Conservation (phyloP, 2,797 vertebrate genomes). For the Darevskia nairensis region DNA sequence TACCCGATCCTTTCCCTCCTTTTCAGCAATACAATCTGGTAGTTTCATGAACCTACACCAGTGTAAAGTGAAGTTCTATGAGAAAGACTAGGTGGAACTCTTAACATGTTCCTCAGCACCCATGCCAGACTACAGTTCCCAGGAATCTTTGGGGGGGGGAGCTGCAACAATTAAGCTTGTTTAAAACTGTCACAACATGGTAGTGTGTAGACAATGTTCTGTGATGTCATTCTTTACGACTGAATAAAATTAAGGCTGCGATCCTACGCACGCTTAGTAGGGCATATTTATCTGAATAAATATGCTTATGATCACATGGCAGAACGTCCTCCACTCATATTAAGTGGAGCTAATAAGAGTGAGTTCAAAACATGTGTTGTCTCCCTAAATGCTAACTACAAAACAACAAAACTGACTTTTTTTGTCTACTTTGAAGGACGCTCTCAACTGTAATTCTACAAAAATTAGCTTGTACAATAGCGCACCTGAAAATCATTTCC, state of each 20-base stretch:
- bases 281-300: constrained; percentile 3
- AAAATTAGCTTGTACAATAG: not conserved
- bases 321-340: not conserved
- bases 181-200: not conserved
- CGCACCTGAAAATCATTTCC: not conserved
- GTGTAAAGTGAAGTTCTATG: not conserved
- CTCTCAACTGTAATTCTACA: not conserved
- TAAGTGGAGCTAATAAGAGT: not conserved
- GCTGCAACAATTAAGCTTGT: not conserved
- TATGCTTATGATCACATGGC: not conserved
- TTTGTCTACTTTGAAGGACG: not conserved
- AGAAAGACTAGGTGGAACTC: not conserved
- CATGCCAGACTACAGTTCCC: not conserved
- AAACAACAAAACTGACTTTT: not conserved
- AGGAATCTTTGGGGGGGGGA: not conserved
- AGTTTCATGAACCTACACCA: constrained; percentile 11
- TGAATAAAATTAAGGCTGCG: not conserved
- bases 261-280: not conserved
- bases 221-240: not conserved
- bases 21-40: not conserved
- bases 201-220: not conserved
- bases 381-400: not conserved
- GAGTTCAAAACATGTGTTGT: not conserved
- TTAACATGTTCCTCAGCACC: not conserved
- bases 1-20: constrained; percentile 29